Conservation (phyloP, 1,140 invertebrate species). For the Ectropis grisescens region DNA sequence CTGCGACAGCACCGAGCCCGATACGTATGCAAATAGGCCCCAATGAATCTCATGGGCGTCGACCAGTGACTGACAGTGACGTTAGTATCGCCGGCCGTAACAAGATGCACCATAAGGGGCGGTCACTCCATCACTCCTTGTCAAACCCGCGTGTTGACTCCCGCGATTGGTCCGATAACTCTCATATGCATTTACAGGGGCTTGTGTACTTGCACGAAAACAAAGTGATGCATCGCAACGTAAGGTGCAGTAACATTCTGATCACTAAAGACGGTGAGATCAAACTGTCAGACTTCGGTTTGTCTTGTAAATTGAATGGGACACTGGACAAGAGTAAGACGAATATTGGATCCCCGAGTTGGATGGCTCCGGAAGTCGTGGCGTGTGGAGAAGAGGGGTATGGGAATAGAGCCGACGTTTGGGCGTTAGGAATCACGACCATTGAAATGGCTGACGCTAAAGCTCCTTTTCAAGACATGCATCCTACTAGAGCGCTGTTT, state of each 20-base stretch:
- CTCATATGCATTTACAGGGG: constrained; percentile 69
- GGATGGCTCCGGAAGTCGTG: constrained; percentile 91
- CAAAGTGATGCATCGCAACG: constrained; percentile 88
- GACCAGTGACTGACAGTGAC: constrained; percentile 52
- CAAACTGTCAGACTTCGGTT: constrained; percentile 88
- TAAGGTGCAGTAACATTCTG: constrained; percentile 88
- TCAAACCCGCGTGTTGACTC: constrained; percentile 33
- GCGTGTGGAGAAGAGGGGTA: constrained; percentile 66
- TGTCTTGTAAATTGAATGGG: constrained; percentile 83
- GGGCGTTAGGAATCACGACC: constrained; percentile 92
- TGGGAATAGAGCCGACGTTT: constrained; percentile 86
- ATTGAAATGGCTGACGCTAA: constrained; percentile 92
- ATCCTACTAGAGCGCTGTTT: constrained; percentile 88
- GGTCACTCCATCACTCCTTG: constrained; percentile 40
- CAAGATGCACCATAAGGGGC: constrained; percentile 27
- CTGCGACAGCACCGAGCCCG: constrained; percentile 36
- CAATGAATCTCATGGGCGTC: constrained; percentile 59
- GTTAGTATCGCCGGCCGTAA: constrained; percentile 35
- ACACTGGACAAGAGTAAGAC: constrained; percentile 78
- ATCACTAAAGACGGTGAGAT: constrained; percentile 87
- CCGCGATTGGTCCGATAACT: constrained; percentile 31
- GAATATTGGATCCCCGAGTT: constrained; percentile 89
- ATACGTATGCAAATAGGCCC: constrained; percentile 61
- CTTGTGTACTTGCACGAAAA: constrained; percentile 86
- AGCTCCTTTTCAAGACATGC: constrained; percentile 87